Conservation (phyloP, 1,140 invertebrate species). For the Ips nitidus region DNA sequence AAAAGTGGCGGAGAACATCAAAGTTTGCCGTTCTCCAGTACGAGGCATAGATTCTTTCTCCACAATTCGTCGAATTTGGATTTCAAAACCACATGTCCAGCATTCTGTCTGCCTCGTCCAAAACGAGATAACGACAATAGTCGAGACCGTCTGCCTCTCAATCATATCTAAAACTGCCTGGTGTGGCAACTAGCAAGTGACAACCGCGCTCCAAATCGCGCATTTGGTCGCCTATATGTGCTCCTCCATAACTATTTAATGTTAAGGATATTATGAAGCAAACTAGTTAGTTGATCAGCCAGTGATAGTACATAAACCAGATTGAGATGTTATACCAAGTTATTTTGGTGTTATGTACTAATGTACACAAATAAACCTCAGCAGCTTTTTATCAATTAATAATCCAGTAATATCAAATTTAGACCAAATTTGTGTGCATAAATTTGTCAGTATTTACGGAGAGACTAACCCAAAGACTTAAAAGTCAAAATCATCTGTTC, state of each 20-base stretch:
- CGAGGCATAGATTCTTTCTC: constrained; percentile 92
- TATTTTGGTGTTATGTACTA: too few species aligned
- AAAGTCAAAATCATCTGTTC: too few species aligned
- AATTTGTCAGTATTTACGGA: too few species aligned
- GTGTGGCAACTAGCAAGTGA: constrained; percentile 92
- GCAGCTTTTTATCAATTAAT: too few species aligned
- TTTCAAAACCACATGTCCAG: constrained; percentile 99
- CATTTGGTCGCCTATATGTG: constrained; percentile 83
- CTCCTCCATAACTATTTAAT: constrained; percentile 69
- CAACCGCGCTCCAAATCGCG: constrained; percentile 83
- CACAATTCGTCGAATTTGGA: constrained; percentile 95
- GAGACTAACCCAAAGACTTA: too few species aligned
- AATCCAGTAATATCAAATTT: too few species aligned
- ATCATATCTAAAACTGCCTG: constrained; percentile 95
- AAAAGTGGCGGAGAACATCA: constrained; percentile 99
- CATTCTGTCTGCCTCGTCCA: constrained; percentile 87
- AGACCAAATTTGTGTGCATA: too few species aligned
- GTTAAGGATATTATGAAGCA: too few species aligned
- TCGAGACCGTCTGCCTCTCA: constrained; percentile 91
- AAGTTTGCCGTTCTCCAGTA: constrained; percentile 90
- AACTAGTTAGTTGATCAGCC: too few species aligned
- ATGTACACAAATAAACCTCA: too few species aligned
- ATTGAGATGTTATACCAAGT: too few species aligned
- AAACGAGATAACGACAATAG: constrained; percentile 76
- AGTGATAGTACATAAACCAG: too few species aligned